A percentile compares a stretch with the other conserved stretches of the same genome.
phyloP scores from a whole-genome alignment of 2,797 vertebrate species.

The Parotocinclus haroldoi region DNA sequence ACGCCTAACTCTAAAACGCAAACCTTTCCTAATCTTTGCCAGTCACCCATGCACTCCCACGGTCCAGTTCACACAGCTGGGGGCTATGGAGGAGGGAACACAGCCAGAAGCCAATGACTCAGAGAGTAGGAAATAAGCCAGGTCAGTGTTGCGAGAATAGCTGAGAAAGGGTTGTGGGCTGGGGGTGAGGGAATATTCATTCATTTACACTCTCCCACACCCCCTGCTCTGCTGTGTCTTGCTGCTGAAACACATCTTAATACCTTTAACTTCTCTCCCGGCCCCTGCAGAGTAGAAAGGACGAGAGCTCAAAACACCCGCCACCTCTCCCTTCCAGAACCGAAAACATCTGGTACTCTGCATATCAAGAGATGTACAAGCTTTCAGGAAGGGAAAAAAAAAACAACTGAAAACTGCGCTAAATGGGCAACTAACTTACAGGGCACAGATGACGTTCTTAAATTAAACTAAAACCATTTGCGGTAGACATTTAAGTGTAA shows the following conservation, averaged over 20 bases:
- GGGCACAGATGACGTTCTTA: too few species aligned
- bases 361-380: too few species aligned
- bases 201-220: conserved; percentile 35
- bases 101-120: conserved; percentile 29
- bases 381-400: too few species aligned
- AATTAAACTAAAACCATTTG: too few species aligned
- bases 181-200: conserved; percentile 43
- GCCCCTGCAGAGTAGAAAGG: conserved; percentile 44
- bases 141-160: conserved; percentile 27
- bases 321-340: conserved; percentile 28
- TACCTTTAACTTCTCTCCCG: conserved; percentile 27
- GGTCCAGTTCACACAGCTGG: conserved; percentile 48
- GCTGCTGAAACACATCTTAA: conserved; percentile 36
- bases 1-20: conserved; percentile 12
- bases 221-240: conserved; percentile 36
- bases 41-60: conserved; percentile 46
- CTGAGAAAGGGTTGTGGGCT: conserved; percentile 21
- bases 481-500: too few species aligned
- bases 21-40: conserved; percentile 19
- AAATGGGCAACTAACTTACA: too few species aligned
- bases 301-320: conserved; percentile 24
- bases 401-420: too few species aligned
- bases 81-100: conserved; percentile 37
- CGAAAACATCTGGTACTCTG: conserved; percentile 51
- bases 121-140: conserved; percentile 27